Percentiles rank a stretch among this genome's conserved stretches.
These are phyloP conservation scores for Iselma pallidipennis DNA, from an alignment of 2,888 invertebrate species.

Conservation along the genomic window DNA sequence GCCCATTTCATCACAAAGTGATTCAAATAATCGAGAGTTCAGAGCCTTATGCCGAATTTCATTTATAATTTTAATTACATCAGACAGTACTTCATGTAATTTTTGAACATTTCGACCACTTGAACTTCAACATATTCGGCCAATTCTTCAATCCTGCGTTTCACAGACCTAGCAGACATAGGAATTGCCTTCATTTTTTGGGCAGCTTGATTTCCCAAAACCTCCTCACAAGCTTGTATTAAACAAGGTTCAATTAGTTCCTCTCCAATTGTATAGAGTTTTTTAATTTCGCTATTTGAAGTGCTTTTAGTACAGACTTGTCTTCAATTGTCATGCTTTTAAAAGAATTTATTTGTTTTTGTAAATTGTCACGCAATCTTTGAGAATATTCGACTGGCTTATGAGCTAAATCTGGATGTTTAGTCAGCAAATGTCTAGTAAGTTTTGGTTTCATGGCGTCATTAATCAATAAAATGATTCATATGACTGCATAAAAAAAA, in stretches of 20 bases:
- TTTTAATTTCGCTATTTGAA: not conserved
- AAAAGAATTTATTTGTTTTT: too few species aligned
- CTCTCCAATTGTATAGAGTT: not conserved
- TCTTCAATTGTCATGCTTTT: not conserved
- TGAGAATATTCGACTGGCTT: not conserved
- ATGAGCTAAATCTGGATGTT: not conserved
- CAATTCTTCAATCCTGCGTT: not conserved
- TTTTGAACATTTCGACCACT: not conserved
- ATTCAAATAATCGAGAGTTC: not conserved
- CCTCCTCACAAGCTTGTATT: not conserved
- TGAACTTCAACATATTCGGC: not conserved
- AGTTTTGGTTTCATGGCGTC: not conserved
- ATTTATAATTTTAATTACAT: not conserved
- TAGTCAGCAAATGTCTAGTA: not conserved
- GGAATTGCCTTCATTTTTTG: not conserved
- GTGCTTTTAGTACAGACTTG: not conserved
- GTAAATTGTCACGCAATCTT: not conserved
- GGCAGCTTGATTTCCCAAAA: not conserved
- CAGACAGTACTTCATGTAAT: not conserved
- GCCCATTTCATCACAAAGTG: conserved; percentile 6
- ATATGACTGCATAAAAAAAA: too few species aligned
- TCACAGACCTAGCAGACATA: not conserved
- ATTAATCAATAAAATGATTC: not conserved
- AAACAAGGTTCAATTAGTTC: too few species aligned
- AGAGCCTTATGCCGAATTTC: not conserved